phyloP scores from a whole-genome alignment of 2,113 vertebrate genomes.

The Thunnus thynnus region DNA sequence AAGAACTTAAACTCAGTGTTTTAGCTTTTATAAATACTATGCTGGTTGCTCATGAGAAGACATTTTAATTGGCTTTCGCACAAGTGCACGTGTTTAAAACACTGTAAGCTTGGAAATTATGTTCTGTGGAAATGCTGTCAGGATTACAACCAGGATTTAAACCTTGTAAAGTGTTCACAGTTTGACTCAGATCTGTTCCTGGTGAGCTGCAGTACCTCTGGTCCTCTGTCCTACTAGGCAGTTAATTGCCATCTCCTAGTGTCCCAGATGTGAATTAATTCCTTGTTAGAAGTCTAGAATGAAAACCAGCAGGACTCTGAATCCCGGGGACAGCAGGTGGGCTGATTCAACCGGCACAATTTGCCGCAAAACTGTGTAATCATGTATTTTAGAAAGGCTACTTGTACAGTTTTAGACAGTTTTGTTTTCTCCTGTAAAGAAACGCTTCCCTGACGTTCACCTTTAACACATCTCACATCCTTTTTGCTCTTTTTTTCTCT shows the following conservation, averaged over 20 bases:
- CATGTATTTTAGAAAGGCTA: background rate
- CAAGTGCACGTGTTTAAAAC: background rate
- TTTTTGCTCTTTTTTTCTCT: constrained; percentile 1
- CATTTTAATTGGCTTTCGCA: background rate
- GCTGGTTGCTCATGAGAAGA: background rate
- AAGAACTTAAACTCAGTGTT: background rate
- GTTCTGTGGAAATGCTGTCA: background rate
- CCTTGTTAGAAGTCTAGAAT: background rate
- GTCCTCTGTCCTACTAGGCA: background rate
- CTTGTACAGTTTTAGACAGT: no score
- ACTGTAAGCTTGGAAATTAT: background rate
- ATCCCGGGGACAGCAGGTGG: background rate
- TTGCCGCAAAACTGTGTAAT: background rate
- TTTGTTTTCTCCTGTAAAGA: background rate
- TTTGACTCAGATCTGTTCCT: background rate
- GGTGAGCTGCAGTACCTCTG: background rate
- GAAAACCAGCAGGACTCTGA: constrained; percentile 10
- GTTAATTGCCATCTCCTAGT: background rate
- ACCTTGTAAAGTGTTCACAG: background rate
- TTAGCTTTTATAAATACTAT: background rate
- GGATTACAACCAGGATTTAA: constrained; percentile 18
- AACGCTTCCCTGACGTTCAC: background rate
- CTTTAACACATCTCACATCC: background rate
- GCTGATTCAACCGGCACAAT: background rate
- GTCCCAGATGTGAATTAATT: constrained; percentile 17